These are phyloP conservation scores for Tokudaia tokunoshimensis DNA, from an alignment of 2,797 vertebrate genomes.

Conservation along the genomic window DNA sequence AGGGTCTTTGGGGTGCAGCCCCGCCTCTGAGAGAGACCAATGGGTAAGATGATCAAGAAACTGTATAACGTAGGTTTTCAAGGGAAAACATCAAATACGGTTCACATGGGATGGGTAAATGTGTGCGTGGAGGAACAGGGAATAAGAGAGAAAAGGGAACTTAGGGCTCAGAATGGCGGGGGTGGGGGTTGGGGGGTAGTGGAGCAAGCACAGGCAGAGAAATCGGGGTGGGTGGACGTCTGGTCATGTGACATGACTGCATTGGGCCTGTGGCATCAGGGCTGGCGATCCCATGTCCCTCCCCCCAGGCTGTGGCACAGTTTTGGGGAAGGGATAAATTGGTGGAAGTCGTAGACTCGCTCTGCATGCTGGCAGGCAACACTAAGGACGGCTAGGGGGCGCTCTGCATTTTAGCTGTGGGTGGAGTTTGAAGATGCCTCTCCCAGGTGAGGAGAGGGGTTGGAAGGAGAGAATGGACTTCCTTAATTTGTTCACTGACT, in stretches of 20 bases:
- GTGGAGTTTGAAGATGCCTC: neutral
- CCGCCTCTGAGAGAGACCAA: neutral
- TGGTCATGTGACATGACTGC: neutral
- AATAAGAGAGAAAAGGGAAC: neutral
- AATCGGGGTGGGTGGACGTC: neutral
- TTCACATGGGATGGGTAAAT: neutral
- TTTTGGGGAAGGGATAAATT: neutral
- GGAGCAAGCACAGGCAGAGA: neutral
- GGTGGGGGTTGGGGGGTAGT: neutral
- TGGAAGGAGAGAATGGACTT: neutral
- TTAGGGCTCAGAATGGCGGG: neutral
- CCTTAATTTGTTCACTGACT: neutral
- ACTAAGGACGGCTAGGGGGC: neutral
- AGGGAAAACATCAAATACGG: neutral
- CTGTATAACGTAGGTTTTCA: neutral
- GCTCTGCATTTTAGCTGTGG: neutral
- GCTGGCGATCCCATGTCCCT: neutral
- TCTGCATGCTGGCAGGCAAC: conserved; percentile 23
- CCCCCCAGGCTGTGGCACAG: neutral
- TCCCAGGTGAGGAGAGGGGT: neutral
- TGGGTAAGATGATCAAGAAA: neutral
- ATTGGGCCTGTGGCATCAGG: neutral
- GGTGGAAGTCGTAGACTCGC: neutral
- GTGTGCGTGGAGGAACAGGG: neutral
- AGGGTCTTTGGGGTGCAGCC: neutral